Evolutionary conservation across 2,888 invertebrate genomes (phyloP), one percentile per base, ranked within the genome.

Genomic region (Smittia aterrima): DNA sequence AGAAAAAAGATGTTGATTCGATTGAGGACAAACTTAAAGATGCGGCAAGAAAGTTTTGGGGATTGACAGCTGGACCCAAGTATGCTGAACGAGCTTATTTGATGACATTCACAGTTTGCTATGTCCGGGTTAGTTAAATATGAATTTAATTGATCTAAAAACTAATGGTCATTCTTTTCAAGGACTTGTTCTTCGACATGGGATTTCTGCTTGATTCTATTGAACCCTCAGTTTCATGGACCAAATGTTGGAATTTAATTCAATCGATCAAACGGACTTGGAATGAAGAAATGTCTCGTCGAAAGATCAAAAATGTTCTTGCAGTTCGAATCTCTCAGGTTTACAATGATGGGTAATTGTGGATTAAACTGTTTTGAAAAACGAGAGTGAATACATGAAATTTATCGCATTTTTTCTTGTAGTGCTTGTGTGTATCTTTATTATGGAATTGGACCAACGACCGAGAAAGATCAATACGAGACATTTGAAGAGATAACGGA

Each of bases 141-240:
- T 18, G 20, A 54, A 54, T 54, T 66, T 16, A 32, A 20, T 41
- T 67, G 66, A 2, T 40, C 22, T 41, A 16, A 67, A 40, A 58
- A 20, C n/a, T 58, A 58, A n/a, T 38, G 11, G n/a, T 47, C 4
- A 62, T 62, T 62, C 9, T 22, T 24, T 9, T 47, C 16, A 47
- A 67, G 67, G 47, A 67, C 40, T n/a, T 47, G 13, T 47, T 67
- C 22, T 58, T 58, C 58, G 58, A 58, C 18, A 58, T 58, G 67
- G 47, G 67, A 24, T 67, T 67, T 13, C 41, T 67, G 3, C 40
- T 67, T 22, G 67, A 67, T 6, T 67, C 67, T 0, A 24, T 67
- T 7, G 47, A 41, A 24, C 25, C 67, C 11, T 41, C 41, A 16
- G 67, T 67, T 2, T 25, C 41, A 7, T 67, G 67, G 40, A 24